Evolutionary conservation across 2,888 invertebrate genomes (phyloP).

Genomic region (Caenorhabditis drosophilae): DNA sequence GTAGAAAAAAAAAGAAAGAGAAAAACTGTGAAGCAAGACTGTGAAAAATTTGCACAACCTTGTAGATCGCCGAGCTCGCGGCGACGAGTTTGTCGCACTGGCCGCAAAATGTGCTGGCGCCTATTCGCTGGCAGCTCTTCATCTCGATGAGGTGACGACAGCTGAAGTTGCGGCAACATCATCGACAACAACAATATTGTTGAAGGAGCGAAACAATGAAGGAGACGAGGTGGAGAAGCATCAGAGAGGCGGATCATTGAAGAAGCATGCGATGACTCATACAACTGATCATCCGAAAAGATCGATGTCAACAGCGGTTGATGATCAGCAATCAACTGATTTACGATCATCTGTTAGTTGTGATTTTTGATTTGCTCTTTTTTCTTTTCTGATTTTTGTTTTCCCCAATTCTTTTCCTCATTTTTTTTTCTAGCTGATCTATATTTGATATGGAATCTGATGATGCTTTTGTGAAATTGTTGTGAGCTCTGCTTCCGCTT

Average conservation of each 20-base stretch:
- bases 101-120: constrained; percentile 55
- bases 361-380: constrained; percentile 43
- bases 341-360: constrained; percentile 51
- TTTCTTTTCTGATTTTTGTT: constrained; percentile 3
- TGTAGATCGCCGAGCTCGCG: constrained; percentile 40
- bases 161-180: constrained; percentile 22
- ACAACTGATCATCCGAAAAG: constrained; percentile 53
- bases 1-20: too few relatives aligned
- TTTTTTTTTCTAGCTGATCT: too few relatives aligned
- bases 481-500: too few relatives aligned
- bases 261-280: constrained; percentile 50
- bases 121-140: constrained; percentile 53
- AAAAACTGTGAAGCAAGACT: too few relatives aligned
- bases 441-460: too few relatives aligned
- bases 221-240: constrained; percentile 1
- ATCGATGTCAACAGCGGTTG: constrained; percentile 28
- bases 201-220: neutral
- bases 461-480: neutral
- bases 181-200: neutral
- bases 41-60: neutral
- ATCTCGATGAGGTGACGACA: constrained; percentile 39
- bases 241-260: constrained; percentile 38
- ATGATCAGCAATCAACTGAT: constrained; percentile 39
- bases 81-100: constrained; percentile 47
- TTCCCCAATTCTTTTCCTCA: constrained; percentile 1